Conservation (phyloP, 2,797 vertebrate genomes). For the Poecilia picta region DNA sequence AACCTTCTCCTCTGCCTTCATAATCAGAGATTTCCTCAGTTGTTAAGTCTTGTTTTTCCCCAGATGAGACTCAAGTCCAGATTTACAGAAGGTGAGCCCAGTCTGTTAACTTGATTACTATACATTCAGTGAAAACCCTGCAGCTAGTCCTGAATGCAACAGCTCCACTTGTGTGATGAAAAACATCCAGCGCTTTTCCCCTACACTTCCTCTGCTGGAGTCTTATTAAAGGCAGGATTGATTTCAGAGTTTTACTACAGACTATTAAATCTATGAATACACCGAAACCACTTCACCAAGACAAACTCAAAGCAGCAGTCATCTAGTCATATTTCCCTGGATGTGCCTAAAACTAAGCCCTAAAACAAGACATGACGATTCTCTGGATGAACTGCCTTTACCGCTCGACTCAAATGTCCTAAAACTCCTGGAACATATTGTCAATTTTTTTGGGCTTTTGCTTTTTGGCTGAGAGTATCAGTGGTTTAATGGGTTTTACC, state of each 20-base stretch:
- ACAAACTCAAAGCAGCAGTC: not conserved
- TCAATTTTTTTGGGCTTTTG: not conserved
- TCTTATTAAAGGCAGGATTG: not conserved
- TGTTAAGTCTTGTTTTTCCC: not conserved
- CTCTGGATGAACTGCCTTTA: not conserved
- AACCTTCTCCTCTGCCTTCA: not conserved
- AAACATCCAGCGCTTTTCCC: not conserved
- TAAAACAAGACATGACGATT: not conserved
- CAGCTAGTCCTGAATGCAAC: not conserved
- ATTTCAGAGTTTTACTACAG: not conserved
- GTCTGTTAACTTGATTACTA: not conserved
- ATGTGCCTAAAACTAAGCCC: not conserved
- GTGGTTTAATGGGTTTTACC: not conserved
- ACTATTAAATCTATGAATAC: not conserved
- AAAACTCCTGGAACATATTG: not conserved
- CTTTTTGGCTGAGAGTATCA: not conserved
- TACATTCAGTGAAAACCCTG: not conserved
- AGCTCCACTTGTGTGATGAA: not conserved
- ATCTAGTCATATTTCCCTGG: not conserved
- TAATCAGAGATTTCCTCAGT: not conserved
- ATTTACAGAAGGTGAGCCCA: not conserved
- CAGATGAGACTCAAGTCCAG: not conserved
- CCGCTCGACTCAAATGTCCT: not conserved
- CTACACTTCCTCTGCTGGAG: not conserved
- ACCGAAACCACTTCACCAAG: not conserved